Base-by-base conservation (phyloP, 2,113 vertebrate species). In the Rhinolophus ferrumequinum region DNA sequence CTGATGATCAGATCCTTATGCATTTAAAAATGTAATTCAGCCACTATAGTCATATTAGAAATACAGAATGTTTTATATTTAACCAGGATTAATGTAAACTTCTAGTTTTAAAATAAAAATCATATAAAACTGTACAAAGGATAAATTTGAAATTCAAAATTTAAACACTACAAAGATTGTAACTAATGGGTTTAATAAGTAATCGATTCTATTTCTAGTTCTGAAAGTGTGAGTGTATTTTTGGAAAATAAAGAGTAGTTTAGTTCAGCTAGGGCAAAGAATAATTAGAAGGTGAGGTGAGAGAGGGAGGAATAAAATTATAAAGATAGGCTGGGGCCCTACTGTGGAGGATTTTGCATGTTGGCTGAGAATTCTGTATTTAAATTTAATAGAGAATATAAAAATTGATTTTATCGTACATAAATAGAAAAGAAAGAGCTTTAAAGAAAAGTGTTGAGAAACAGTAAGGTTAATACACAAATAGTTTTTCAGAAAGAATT, bases 141-240 rank as follows among this genome's bases (percentile, higher is more conserved):
- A 38, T 93, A 30, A 80, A 58, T 80, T 79, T 80, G 52, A 69
- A 93, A n/a, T 88, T 88, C 44, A 87, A 83, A 93, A 41, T 88
- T 70, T 88, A 70, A 87, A 93, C 6, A 87, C 64, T 93, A 24
- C 38, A 47, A 88, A 70, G 16, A 38, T 22, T 30, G 0, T 80
- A 81, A n/a, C 62, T 70, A 56, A 50, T 67, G 62, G 47, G 21
- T 56, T 67, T 85, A 77, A 67, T 66, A 67, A 77, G 56, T 67
- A 93, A 67, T 44, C 22, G 28, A 52, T 44, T 66, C 28, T 93
- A 56, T 77, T 87, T 72, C 72, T 47, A 22, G 26, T 47, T 93
- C 73, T 80, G 64, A 79, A 67, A 80, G 33, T 77, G 85, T 67
- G 2, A 6, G 47, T 54, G 44, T 56, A 58, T 44, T 67, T 93